These are phyloP conservation scores for Parochlus steinenii DNA, from an alignment of 2,888 invertebrate genomes.

Conservation along the genomic window DNA sequence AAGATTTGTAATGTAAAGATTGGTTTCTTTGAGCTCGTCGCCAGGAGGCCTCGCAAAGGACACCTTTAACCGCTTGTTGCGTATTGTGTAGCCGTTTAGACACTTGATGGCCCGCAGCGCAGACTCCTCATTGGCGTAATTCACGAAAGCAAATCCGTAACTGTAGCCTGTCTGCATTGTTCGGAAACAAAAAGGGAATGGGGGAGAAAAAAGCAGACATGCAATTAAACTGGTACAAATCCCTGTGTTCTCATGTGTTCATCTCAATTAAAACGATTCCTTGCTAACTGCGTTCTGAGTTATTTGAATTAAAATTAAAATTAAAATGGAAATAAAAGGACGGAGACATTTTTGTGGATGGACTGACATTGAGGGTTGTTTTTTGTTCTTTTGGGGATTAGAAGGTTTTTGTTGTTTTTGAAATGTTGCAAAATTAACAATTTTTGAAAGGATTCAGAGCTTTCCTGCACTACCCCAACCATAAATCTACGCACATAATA, in stretches of 20 bases:
- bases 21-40: conserved; percentile 84
- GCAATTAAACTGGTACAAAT: conserved; percentile 11
- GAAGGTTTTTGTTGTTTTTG: too few species aligned
- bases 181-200: conserved; percentile 12
- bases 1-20: conserved; percentile 83
- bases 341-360: too few species aligned
- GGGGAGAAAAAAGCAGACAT: conserved; percentile 14
- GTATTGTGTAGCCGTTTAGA: conserved; percentile 73
- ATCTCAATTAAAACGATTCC: too few species aligned
- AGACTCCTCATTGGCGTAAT: conserved; percentile 71
- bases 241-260: neutral
- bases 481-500: too few species aligned
- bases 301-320: too few species aligned
- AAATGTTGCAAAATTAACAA: too few species aligned
- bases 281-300: too few species aligned
- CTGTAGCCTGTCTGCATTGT: conserved; percentile 73
- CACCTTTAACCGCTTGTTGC: conserved; percentile 83
- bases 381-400: too few species aligned
- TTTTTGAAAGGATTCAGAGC: too few species aligned
- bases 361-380: too few species aligned
- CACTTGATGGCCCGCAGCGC: conserved; percentile 72
- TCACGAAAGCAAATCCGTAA: conserved; percentile 92
- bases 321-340: too few species aligned
- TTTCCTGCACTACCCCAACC: too few species aligned
- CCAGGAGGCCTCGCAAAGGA: conserved; percentile 84